Percentiles rank a stretch among this genome's conserved stretches.
Evolutionary conservation across 2,888 invertebrate species (phyloP).

Genomic region (Acronicta aceris): DNA sequence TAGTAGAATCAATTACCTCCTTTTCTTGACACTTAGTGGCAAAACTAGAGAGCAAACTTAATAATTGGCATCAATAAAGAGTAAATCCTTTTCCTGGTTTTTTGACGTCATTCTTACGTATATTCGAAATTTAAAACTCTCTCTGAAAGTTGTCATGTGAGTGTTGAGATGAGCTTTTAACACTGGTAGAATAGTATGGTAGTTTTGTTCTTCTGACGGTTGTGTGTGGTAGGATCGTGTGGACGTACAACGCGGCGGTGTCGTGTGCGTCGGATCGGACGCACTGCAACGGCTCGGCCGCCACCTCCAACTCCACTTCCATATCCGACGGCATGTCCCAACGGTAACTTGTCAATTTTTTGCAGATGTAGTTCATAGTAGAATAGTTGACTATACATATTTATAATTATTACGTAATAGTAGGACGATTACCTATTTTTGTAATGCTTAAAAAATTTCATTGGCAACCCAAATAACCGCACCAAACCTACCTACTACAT

Average conservation of each 20-base stretch:
- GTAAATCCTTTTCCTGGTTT: too few relatives aligned
- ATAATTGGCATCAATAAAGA: too few relatives aligned
- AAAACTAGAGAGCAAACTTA: neutral
- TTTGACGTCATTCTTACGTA: neutral
- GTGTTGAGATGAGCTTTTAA: slow-evolving; percentile 25
- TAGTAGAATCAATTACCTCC: slow-evolving; percentile 2
- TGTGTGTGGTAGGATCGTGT: slow-evolving; percentile 91
- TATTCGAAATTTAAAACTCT: neutral
- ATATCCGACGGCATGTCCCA: slow-evolving; percentile 87
- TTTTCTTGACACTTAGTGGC: slow-evolving; percentile 24
- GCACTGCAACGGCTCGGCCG: slow-evolving; percentile 90
- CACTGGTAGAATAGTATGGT: slow-evolving; percentile 12
- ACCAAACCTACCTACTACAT: too few relatives aligned
- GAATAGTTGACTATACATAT: neutral
- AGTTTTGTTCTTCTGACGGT: slow-evolving; percentile 26
- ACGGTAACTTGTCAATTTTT: slow-evolving; percentile 57
- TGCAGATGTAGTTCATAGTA: slow-evolving; percentile 42
- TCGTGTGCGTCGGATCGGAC: slow-evolving; percentile 89
- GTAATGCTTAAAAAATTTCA: too few relatives aligned
- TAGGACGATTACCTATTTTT: too few relatives aligned
- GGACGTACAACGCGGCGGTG: slow-evolving; percentile 97
- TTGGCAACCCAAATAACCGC: too few relatives aligned
- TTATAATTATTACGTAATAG: too few relatives aligned
- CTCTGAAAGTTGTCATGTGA: slow-evolving; percentile 6
- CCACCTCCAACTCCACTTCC: slow-evolving; percentile 89